Evolutionary conservation across 2,797 vertebrate genomes (phyloP), one percentile per base, ranked within the genome.

Genomic region (Arctocebus calabarensis): DNA sequence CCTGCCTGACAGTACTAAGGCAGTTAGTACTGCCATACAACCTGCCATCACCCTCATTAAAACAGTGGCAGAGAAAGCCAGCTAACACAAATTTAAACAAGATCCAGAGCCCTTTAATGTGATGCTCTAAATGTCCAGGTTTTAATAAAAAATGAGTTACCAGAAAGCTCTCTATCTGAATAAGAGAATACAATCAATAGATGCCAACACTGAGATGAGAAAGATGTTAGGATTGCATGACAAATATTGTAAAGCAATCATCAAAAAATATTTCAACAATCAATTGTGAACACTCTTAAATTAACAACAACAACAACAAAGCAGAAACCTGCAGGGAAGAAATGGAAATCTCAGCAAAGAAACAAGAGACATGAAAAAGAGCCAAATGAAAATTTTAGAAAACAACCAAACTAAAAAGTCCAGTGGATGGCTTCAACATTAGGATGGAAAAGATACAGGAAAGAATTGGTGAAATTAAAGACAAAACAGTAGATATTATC

Each of bases 261-360:
- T 57, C 75, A 57, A 79, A 57, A 79, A 77, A 94, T 57, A 86
- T 13, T 74, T 88, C 57, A 95, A 75, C 19, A 82, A 86, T 45
- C 23, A 89, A 86, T 62, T 79, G 62, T 71, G 27, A 83, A 16
- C 7, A 90, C n/a, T 64, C 52, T 89, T 77, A 14, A 84, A 55
- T 19, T 12, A 48, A 48, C 13, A 13, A 52, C 13, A 16, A 48
- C 7, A 2, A 52, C 11, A 2, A 70, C 84, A 88, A 92, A 66
- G 43, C 25, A 70, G 20, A 88, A 84, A 86, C 7, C 48, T 84
- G 16, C 20, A 75, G 62, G 70, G 88, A 85, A 90, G 37, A 93
- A 88, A 94, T 71, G 68, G 79, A 90, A 82, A 62, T 52, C 48
- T 78, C 45, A 73, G 79, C 45, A 86, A 85, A 84, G 52, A 78